Conservation (phyloP, 2,797 vertebrate species). For the Adelosebastes latens region DNA sequence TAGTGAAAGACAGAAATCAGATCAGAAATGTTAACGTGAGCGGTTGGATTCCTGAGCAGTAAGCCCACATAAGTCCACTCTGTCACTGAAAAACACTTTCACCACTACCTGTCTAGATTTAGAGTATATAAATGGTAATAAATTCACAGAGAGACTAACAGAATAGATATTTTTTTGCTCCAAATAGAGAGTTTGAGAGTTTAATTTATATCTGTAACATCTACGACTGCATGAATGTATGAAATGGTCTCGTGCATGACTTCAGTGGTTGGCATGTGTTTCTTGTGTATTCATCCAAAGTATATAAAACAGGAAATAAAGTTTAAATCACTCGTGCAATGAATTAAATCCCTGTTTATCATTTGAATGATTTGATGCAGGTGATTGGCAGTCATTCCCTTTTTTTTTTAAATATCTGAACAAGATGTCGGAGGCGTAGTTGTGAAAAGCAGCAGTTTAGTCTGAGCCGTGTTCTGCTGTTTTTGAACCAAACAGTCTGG, state of each 20-base stretch:
- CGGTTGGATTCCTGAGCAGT: background rate
- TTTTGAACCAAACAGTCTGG: slow-evolving; percentile 71
- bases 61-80: background rate
- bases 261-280: background rate
- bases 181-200: background rate
- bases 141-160: background rate
- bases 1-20: slow-evolving; percentile 25
- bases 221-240: background rate
- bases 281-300: slow-evolving; percentile 5
- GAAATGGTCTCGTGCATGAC: slow-evolving; percentile 11
- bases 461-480: slow-evolving; percentile 60
- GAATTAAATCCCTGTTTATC: slow-evolving; percentile 36
- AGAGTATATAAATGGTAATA: background rate
- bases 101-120: background rate
- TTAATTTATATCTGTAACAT: background rate
- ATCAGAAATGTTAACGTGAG: background rate
- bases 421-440: slow-evolving; percentile 30
- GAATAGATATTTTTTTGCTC: background rate
- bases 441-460: slow-evolving; percentile 28
- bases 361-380: slow-evolving; percentile 19
- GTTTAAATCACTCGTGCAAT: slow-evolving; percentile 20
- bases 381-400: slow-evolving; percentile 30
- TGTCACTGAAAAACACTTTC: slow-evolving; percentile 4
- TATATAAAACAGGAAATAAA: slow-evolving; percentile 41
- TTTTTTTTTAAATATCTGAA: slow-evolving; percentile 50